These are phyloP conservation scores for Philopedon plagiatum DNA, from an alignment of 2,888 invertebrate species.

Conservation along the genomic window DNA sequence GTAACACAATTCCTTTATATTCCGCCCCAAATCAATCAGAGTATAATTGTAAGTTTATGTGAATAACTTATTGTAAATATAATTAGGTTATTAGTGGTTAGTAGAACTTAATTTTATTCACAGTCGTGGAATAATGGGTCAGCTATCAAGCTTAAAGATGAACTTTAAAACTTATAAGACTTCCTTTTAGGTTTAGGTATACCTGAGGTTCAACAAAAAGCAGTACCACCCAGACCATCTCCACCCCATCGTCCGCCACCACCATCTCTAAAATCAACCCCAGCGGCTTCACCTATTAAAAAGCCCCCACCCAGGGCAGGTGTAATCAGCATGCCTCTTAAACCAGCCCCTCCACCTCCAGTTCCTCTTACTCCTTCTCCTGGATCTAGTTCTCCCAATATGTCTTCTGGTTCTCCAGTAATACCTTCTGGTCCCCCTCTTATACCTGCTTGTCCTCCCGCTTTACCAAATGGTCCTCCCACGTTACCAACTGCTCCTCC, in stretches of 20 bases:
- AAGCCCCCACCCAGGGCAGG: slow-evolving; percentile 67
- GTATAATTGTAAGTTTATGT: slow-evolving; percentile 67
- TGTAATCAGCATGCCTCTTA: slow-evolving; percentile 69
- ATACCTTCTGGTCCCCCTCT: not conserved
- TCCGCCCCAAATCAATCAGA: slow-evolving; percentile 63
- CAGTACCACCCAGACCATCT: slow-evolving; percentile 55
- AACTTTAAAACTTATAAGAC: not conserved
- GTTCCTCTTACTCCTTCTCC: slow-evolving; percentile 41
- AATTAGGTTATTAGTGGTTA: not conserved
- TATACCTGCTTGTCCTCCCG: not conserved
- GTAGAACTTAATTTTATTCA: too few relatives aligned
- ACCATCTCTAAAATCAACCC: slow-evolving; percentile 68
- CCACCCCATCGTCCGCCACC: slow-evolving; percentile 73
- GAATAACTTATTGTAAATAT: not conserved
- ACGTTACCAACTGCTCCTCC: slow-evolving; percentile 66
- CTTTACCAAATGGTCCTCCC: slow-evolving; percentile 64
- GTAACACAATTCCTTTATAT: slow-evolving; percentile 86
- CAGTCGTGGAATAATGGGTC: not conserved
- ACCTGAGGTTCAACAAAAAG: slow-evolving; percentile 68
- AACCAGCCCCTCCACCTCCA: slow-evolving; percentile 31
- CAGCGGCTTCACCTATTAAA: slow-evolving; percentile 69
- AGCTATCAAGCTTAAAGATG: not conserved
- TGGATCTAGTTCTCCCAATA: not conserved
- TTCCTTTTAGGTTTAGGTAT: slow-evolving; percentile 65
- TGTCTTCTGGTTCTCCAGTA: slow-evolving; percentile 8